Evolutionary conservation across 1,140 invertebrate genomes (phyloP), one percentile per base, ranked within the genome.

Genomic region (Coelopa frigida): DNA sequence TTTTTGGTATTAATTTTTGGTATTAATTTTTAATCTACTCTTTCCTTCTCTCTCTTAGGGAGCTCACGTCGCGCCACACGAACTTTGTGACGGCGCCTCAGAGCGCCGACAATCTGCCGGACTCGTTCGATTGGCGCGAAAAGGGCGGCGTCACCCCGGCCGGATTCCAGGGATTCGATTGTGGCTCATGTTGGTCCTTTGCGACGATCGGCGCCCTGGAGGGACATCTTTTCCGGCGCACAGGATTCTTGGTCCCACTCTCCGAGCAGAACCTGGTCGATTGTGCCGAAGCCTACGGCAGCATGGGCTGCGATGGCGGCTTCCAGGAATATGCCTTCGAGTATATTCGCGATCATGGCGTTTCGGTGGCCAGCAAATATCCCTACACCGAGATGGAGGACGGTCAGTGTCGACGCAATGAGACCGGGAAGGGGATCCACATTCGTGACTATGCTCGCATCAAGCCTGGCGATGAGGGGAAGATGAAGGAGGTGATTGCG

Each of bases 401-500:
- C 56, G 44, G 48, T 45, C 59, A 72, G 48, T 87, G 83, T 55
- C 57, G 76, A 41, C 84, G 81, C 59, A 77, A 78, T 40, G 56
- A 69, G 33, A 64, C 70, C 18, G 67, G 70, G 36, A 85, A 80
- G 14, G 82, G 80, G 8, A 76, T 76, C 15, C 77, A 75, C 31
- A 78, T 80, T 54, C 75, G 70, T 31, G 84, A 85, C 5, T 88
- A 75, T 62, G 78, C 84, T 20, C 75, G 84, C 58, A 63, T 85
- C 50, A 67, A 79, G 29, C 51, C 75, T 44, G 79, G 82, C 42
- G 67, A 84, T 63, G 84, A 94, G 70, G 53, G 80, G 8, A 78
- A 84, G 55, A 72, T 94, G 36, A 72, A 82, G 59, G 68, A 77
- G 43, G 88, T 89, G 0, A 77, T 94, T 35, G 85, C 87, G 43